Conservation (phyloP, 1,140 invertebrate species). For the Propsilocerus akamusi region DNA sequence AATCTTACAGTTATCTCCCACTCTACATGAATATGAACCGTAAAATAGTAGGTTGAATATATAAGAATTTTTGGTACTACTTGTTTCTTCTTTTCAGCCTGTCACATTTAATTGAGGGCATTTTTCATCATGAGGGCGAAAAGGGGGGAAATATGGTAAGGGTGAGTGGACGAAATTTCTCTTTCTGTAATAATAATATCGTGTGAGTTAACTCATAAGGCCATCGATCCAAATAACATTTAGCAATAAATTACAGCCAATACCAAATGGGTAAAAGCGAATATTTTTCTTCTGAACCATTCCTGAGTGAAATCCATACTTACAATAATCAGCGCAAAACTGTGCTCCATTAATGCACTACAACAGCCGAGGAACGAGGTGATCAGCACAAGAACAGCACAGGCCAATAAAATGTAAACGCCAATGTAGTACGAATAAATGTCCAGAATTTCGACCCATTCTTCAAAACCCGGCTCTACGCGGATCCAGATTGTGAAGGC, state of each 20-base stretch:
- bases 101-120: slow-evolving; percentile 2
- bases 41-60: neutral
- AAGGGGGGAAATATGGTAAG: too few relatives aligned
- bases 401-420: slow-evolving; percentile 55
- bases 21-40: slow-evolving; percentile 1
- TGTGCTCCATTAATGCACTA: slow-evolving; percentile 47
- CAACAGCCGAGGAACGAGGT: slow-evolving; percentile 57
- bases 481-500: slow-evolving; percentile 61
- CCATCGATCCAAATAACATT: too few relatives aligned
- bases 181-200: too few relatives aligned
- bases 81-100: neutral
- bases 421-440: slow-evolving; percentile 62
- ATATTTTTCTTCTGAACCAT: too few relatives aligned
- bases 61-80: neutral
- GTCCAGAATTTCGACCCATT: slow-evolving; percentile 56
- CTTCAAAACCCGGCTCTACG: slow-evolving; percentile 55
- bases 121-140: too few relatives aligned
- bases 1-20: neutral
- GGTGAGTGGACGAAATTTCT: too few relatives aligned
- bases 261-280: too few relatives aligned
- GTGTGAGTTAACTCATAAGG: too few relatives aligned
- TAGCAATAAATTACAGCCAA: too few relatives aligned
- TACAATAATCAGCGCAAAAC: slow-evolving; percentile 36
- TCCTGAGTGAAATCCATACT: too few relatives aligned
- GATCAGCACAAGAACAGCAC: slow-evolving; percentile 46